Conservation (phyloP, 2,888 invertebrate species). For the Trachelus tabidus region DNA sequence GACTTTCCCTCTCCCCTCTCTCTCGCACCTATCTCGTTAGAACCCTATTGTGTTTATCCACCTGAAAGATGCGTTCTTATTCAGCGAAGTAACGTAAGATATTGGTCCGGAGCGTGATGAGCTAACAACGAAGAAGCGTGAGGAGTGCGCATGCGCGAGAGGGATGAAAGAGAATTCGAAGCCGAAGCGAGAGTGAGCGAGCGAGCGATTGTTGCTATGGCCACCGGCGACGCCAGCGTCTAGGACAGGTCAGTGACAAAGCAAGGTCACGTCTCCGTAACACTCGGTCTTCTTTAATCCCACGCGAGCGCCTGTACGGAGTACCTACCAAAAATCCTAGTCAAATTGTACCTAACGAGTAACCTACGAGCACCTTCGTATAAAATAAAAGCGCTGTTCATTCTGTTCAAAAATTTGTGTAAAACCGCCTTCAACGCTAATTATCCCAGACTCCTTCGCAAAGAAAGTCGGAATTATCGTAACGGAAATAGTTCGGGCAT, state of each 20-base stretch:
- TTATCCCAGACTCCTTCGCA: background rate
- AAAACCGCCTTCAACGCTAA: background rate
- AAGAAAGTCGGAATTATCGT: conserved; percentile 50
- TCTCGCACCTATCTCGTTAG: background rate
- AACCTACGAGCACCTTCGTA: background rate
- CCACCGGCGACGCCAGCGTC: conserved; percentile 43
- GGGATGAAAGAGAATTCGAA: background rate
- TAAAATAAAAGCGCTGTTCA: no score
- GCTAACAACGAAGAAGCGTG: background rate
- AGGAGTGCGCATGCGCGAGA: background rate
- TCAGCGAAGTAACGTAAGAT: background rate
- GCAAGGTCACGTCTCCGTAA: conserved; percentile 56
- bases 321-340: background rate
- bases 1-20: no score
- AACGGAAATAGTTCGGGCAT: conserved; percentile 53
- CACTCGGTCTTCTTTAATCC: background rate
- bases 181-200: background rate
- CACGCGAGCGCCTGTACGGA: background rate
- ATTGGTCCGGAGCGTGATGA: background rate
- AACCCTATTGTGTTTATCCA: background rate
- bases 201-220: conserved; percentile 13
- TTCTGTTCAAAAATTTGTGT: no score
- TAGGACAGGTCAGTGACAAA: conserved; percentile 66
- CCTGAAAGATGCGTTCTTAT: background rate
- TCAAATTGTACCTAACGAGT: background rate